These are phyloP conservation scores for Ceratitis capitata DNA, from an alignment of 1,140 invertebrate genomes.

Conservation along the genomic window DNA sequence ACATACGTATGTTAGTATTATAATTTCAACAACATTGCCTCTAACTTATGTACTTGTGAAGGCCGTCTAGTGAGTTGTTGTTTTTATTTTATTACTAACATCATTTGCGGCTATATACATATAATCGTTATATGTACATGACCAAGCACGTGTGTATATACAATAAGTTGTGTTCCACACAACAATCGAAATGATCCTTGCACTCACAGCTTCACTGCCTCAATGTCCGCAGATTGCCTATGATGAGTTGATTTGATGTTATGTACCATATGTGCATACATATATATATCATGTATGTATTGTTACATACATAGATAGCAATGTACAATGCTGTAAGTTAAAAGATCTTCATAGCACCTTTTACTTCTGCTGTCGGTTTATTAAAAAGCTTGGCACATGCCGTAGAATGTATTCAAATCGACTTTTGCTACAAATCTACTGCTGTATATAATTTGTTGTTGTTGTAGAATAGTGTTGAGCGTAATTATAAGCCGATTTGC, in stretches of 20 bases:
- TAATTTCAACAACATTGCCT: not conserved
- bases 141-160: no score
- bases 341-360: slow-evolving; percentile 1
- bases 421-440: not conserved
- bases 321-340: not conserved
- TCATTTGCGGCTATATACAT: no score
- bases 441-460: not conserved
- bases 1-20: not conserved
- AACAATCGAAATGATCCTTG: slow-evolving; percentile 20
- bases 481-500: slow-evolving; percentile 34
- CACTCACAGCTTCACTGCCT: not conserved
- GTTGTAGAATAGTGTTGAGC: not conserved
- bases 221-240: not conserved
- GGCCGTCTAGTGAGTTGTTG: not conserved
- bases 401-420: not conserved
- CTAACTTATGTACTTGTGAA: slow-evolving; percentile 33
- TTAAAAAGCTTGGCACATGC: slow-evolving; percentile 8
- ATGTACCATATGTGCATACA: not conserved
- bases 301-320: not conserved
- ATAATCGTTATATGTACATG: no score
- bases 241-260: not conserved
- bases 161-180: no score
- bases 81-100: not conserved
- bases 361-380: not conserved
- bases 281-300: not conserved